Evolutionary conservation across 2,888 invertebrate species (phyloP).

Genomic region (Trisateles emortualis): DNA sequence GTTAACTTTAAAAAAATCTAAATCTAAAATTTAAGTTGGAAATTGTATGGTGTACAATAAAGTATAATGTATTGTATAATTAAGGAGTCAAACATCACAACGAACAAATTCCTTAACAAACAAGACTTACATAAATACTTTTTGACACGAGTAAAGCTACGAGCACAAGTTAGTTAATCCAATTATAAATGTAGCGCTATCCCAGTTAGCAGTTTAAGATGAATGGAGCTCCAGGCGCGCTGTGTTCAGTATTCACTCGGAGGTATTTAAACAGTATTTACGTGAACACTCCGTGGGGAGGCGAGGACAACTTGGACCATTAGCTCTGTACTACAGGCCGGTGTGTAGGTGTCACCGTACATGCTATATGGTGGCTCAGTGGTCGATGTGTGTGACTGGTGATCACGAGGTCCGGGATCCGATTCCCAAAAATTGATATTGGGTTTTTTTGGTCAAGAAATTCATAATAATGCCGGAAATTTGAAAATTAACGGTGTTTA

Average conservation of each 20-base stretch:
- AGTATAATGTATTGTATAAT: too few relatives aligned
- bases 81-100: too few relatives aligned
- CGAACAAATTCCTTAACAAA: background rate
- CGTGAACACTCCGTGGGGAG: background rate
- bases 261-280: conserved; percentile 6
- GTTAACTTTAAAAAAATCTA: too few relatives aligned
- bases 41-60: too few relatives aligned
- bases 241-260: conserved; percentile 6
- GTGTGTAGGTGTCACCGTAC: background rate
- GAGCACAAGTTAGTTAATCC: conserved; percentile 4
- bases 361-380: background rate
- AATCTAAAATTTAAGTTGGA: too few relatives aligned
- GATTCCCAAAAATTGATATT: too few relatives aligned
- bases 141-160: background rate
- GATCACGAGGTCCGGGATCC: too few relatives aligned
- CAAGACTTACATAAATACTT: background rate
- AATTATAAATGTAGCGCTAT: conserved; percentile 8
- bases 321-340: background rate
- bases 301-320: background rate
- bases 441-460: too few relatives aligned
- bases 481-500: too few relatives aligned
- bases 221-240: conserved; percentile 1
- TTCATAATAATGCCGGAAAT: too few relatives aligned
- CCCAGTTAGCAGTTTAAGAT: conserved; percentile 14
- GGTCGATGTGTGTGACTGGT: too few relatives aligned